Evolutionary conservation across 2,113 vertebrate genomes (phyloP).

Genomic region (Urocitellus parryii): DNA sequence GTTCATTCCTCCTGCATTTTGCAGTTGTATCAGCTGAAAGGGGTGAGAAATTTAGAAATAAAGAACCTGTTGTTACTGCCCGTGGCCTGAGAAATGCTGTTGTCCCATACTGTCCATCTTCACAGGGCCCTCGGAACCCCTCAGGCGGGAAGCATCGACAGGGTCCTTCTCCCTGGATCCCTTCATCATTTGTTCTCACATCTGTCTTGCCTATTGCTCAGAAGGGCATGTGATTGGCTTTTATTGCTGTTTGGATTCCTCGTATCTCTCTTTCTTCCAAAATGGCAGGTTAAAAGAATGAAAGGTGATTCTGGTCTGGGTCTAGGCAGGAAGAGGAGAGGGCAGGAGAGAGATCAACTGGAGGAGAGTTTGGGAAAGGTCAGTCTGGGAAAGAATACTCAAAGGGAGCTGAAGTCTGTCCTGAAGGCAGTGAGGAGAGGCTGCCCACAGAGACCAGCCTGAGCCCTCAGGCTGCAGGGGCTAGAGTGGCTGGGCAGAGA

Average conservation of each 20-base stretch:
- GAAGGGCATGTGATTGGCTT: neutral
- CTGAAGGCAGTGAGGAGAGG: neutral
- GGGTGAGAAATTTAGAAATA: slow-evolving; percentile 29
- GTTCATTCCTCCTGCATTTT: slow-evolving; percentile 30
- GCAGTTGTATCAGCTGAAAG: neutral
- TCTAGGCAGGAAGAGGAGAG: neutral
- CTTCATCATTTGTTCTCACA: neutral
- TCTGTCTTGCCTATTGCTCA: neutral
- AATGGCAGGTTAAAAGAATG: neutral
- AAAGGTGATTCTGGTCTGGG: neutral
- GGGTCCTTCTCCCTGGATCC: neutral
- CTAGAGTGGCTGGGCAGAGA: neutral
- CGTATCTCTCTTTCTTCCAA: slow-evolving; percentile 4
- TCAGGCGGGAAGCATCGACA: too few relatives aligned
- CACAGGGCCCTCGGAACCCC: accelerated
- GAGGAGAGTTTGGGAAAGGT: neutral
- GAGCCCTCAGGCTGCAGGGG: neutral
- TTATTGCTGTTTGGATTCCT: slow-evolving; percentile 30
- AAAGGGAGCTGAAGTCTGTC: neutral
- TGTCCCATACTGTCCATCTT: neutral
- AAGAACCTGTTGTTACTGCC: neutral
- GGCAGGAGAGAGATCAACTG: neutral
- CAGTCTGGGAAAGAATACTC: neutral
- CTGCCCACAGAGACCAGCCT: neutral
- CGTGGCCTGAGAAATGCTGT: neutral